These are phyloP conservation scores for Entomobrya proxima DNA, from an alignment of 2,888 invertebrate species.

Conservation along the genomic window DNA sequence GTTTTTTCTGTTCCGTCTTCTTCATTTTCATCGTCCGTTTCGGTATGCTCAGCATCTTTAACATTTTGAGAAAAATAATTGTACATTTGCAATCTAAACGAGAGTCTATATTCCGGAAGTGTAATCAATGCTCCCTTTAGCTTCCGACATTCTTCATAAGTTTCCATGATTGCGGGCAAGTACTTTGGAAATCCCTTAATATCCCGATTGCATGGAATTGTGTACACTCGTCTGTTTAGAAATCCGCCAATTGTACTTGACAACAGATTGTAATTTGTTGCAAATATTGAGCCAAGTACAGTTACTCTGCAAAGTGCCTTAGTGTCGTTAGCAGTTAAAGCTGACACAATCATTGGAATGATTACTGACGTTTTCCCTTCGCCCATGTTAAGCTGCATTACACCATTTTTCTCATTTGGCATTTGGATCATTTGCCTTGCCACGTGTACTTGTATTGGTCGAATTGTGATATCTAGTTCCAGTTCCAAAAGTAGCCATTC, in stretches of 20 bases:
- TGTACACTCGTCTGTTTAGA: slow-evolving; percentile 53
- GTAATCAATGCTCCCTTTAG: slow-evolving; percentile 53
- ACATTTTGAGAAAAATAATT: too few species aligned
- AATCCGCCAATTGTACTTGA: slow-evolving; percentile 62
- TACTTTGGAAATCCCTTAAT: background rate
- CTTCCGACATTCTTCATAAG: slow-evolving; percentile 55
- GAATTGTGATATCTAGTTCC: slow-evolving; percentile 67
- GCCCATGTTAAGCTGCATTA: slow-evolving; percentile 70
- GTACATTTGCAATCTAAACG: slow-evolving; percentile 52
- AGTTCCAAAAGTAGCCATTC: slow-evolving; percentile 62
- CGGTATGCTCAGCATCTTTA: too few species aligned
- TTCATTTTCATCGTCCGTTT: too few species aligned
- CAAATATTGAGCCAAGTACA: slow-evolving; percentile 65
- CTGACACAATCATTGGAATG: slow-evolving; percentile 64
- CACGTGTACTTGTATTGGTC: slow-evolving; percentile 63
- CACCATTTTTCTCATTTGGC: slow-evolving; percentile 20
- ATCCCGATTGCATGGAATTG: slow-evolving; percentile 67
- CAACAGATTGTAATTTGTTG: slow-evolving; percentile 56
- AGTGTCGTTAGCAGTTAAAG: slow-evolving; percentile 26
- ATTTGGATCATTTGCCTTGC: slow-evolving; percentile 52
- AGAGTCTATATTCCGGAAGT: slow-evolving; percentile 63
- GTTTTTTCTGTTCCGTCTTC: too few species aligned
- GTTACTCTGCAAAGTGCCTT: slow-evolving; percentile 62
- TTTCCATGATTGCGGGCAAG: background rate
- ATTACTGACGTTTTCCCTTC: slow-evolving; percentile 72